Conservation (phyloP, 2,888 invertebrate genomes). For the Nezara viridula region DNA sequence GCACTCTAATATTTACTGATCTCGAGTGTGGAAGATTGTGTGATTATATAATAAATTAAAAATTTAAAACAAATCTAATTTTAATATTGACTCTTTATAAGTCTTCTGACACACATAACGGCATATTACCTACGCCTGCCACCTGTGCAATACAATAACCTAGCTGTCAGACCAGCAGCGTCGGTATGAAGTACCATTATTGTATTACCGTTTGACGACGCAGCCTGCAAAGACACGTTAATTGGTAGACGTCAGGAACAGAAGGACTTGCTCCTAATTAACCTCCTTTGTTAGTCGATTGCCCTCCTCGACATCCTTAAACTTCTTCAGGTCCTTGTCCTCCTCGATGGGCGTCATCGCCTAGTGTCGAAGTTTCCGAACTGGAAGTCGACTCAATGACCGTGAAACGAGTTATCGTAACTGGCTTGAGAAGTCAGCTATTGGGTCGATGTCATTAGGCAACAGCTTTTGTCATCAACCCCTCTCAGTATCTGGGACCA, state of each 20-base stretch:
- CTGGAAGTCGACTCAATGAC: neutral
- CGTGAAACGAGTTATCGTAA: neutral
- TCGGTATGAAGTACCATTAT: neutral
- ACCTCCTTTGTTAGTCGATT: constrained; percentile 29
- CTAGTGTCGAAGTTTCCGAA: neutral
- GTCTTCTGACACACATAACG: neutral
- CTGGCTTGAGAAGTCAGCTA: neutral
- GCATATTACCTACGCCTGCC: neutral
- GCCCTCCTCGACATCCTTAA: constrained; percentile 26
- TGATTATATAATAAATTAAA: too few species aligned
- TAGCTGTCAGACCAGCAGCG: neutral
- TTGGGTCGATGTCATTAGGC: neutral
- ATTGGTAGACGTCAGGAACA: constrained; percentile 21
- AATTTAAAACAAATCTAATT: too few species aligned
- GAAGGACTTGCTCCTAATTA: neutral
- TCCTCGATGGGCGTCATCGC: neutral
- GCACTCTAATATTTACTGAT: too few species aligned
- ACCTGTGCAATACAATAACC: neutral
- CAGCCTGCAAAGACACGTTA: constrained; percentile 8
- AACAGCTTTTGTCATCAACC: neutral
- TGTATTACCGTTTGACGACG: constrained; percentile 9
- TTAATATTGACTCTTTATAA: neutral
- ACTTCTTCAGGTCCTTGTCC: neutral
- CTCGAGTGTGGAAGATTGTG: too few species aligned
- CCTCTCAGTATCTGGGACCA: too few species aligned